Percentiles rank a stretch among this genome's conserved stretches.
Evolutionary conservation across 2,797 vertebrate genomes (phyloP).

Genomic region (Chrosomus eos): DNA sequence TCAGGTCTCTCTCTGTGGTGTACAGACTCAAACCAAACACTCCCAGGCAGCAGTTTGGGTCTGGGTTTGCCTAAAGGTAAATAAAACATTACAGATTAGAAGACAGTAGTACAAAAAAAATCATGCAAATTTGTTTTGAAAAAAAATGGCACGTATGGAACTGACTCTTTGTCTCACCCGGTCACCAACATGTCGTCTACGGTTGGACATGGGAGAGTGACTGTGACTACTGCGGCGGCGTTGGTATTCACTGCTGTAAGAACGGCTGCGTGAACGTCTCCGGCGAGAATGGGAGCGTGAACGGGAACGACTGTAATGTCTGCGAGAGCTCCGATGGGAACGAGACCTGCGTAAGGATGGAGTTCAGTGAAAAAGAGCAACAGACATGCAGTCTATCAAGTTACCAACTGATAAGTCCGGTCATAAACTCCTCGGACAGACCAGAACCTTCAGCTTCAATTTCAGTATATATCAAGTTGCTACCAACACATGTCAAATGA

Average conservation of each 20-base stretch:
- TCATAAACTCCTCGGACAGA: conserved; percentile 23
- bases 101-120: not conserved
- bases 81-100: not conserved
- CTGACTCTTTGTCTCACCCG: conserved; percentile 76
- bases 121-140: not conserved
- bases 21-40: conserved; percentile 96
- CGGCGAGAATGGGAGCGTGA: conserved; percentile 90
- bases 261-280: conserved; percentile 86
- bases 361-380: not conserved
- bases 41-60: conserved; percentile 93
- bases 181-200: conserved; percentile 92
- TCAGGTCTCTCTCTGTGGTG: conserved; percentile 93
- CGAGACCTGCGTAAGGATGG: conserved; percentile 79
- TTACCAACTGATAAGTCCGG: conserved; percentile 22
- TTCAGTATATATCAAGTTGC: conserved; percentile 35
- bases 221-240: conserved; percentile 88
- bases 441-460: conserved; percentile 15
- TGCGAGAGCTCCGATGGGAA: conserved; percentile 89
- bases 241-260: conserved; percentile 90
- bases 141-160: not conserved
- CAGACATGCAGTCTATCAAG: not conserved
- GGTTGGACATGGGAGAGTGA: conserved; percentile 96
- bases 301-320: conserved; percentile 88
- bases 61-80: conserved; percentile 87
- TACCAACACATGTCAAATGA: conserved; percentile 17